Percentiles rank a stretch among this genome's conserved stretches.
These are phyloP conservation scores for Mnemiopsis leidyi DNA, from an alignment of 37 sponge, comb jelly and placozoan species.

Conservation along the genomic window DNA sequence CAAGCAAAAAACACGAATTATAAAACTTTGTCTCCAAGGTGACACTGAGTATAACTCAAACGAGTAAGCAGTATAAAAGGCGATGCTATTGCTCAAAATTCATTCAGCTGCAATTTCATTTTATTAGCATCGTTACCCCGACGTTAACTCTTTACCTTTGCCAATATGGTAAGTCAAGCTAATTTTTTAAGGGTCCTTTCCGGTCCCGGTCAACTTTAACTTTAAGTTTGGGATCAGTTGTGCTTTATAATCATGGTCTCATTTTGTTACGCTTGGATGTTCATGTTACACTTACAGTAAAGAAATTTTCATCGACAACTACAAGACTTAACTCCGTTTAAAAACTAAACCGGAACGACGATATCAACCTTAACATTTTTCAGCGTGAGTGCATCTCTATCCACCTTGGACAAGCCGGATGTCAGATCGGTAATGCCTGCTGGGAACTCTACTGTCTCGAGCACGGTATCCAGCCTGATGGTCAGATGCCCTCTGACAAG, in stretches of 20 bases:
- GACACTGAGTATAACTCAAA: not conserved
- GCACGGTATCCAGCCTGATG: conserved; percentile 97
- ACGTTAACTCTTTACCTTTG: not conserved
- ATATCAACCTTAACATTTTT: too few relatives aligned
- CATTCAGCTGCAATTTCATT: not conserved
- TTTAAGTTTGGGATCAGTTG: not conserved
- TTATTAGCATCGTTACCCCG: not conserved
- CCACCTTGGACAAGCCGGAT: conserved; percentile 97
- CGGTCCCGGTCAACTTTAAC: not conserved
- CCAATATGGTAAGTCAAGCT: not conserved
- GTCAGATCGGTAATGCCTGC: conserved; percentile 97
- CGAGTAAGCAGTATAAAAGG: not conserved
- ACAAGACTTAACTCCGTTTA: not conserved
- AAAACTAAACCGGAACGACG: too few relatives aligned
- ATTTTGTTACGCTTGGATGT: not conserved
- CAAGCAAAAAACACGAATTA: not conserved
- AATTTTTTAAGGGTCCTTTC: too few relatives aligned
- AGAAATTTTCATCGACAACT: not conserved
- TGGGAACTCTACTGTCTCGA: conserved; percentile 98
- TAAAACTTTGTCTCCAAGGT: not conserved
- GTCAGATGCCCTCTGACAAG: conserved; percentile 94
- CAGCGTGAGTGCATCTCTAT: conserved; percentile 92
- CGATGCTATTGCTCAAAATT: not conserved
- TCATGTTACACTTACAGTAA: not conserved
- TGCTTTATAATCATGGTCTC: not conserved